Conservation (phyloP, 92 coral and sea anemone genomes). For the Phenganax stokvisi region DNA sequence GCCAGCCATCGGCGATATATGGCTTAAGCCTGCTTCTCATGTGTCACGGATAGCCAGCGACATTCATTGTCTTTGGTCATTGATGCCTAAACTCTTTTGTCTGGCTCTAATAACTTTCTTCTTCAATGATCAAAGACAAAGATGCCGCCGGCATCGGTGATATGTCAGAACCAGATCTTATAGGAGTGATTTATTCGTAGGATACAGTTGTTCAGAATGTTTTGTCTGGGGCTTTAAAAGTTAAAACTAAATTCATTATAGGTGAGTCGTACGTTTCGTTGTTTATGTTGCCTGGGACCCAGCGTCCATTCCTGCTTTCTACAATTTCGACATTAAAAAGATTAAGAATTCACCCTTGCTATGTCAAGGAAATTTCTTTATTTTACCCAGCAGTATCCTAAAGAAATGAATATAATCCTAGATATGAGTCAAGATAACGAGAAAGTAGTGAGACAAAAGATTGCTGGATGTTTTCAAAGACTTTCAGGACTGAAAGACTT, state of each 20-base stretch:
- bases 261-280: background rate
- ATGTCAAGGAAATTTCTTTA: no score
- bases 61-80: no score
- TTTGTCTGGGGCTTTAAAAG: conserved; percentile 19
- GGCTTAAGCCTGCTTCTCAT: no score
- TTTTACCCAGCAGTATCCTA: background rate
- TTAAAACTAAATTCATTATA: conserved; percentile 20
- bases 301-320: background rate
- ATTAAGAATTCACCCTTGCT: background rate
- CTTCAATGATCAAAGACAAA: no score
- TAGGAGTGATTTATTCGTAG: background rate
- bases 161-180: background rate
- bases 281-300: background rate
- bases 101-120: no score
- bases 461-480: conserved; percentile 79
- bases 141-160: no score
- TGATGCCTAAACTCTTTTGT: no score
- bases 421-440: conserved; percentile 27
- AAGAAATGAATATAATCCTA: background rate
- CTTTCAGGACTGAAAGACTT: conserved; percentile 64
- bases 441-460: conserved; percentile 56
- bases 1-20: no score
- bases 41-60: no score
- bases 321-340: background rate
- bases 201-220: conserved; percentile 14